Percentiles rank a stretch among this genome's conserved stretches.
phyloP scores from a whole-genome alignment of 2,797 vertebrate genomes.

The Aselliscus stoliczkanus region DNA sequence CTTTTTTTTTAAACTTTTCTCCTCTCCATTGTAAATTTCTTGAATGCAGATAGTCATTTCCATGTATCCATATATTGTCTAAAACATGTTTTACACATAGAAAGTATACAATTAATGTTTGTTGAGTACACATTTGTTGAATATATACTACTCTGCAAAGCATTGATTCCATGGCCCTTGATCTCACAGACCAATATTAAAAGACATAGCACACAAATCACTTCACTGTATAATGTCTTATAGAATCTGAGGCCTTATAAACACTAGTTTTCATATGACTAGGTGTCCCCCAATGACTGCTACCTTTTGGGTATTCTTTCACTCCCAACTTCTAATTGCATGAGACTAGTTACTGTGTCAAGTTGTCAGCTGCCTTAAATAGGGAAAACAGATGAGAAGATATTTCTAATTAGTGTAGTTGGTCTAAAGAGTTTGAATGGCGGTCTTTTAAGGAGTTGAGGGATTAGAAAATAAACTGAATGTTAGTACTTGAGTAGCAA shows the following conservation, averaged over 20 bases:
- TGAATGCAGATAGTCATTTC: not conserved
- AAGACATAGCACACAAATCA: not conserved
- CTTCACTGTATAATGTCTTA: not conserved
- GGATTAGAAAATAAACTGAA: not conserved
- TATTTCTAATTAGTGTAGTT: not conserved
- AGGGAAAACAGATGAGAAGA: not conserved
- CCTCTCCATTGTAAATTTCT: not conserved
- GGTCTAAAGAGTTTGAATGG: not conserved
- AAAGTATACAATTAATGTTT: not conserved
- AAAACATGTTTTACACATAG: not conserved
- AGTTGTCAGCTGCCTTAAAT: not conserved
- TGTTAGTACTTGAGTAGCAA: not conserved
- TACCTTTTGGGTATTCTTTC: not conserved
- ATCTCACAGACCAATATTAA: not conserved
- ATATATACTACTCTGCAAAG: not conserved
- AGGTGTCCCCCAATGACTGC: not conserved
- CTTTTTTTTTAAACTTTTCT: not conserved
- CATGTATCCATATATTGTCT: not conserved
- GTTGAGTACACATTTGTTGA: not conserved
- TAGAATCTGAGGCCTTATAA: not conserved
- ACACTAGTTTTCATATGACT: not conserved
- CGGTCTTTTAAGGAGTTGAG: not conserved
- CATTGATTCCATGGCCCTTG: not conserved
- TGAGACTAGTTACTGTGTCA: not conserved
- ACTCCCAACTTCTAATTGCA: not conserved